Evolutionary conservation across 2,888 invertebrate genomes (phyloP).

Genomic region (Chymomyza amoena): DNA sequence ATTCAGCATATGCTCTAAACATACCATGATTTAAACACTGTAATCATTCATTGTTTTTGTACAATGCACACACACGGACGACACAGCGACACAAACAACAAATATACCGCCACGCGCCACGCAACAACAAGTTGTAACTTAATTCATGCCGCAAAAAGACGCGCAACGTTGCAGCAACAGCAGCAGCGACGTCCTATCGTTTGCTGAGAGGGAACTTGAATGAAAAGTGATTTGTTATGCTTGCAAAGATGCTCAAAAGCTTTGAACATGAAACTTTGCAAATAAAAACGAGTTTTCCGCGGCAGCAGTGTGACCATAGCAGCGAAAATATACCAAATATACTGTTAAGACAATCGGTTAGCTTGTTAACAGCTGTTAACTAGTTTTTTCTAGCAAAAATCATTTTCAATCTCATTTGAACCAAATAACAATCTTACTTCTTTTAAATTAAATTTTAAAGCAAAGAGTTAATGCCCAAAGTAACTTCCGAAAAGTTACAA

Average conservation of each 20-base stretch:
- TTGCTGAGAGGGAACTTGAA: background rate
- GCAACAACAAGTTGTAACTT: constrained; percentile 39
- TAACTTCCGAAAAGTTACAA: too few relatives aligned
- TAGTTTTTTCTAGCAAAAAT: too few relatives aligned
- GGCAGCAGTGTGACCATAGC: background rate
- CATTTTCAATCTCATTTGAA: too few relatives aligned
- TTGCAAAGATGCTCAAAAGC: background rate
- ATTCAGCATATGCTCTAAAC: constrained; percentile 44
- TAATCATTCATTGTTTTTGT: constrained; percentile 45
- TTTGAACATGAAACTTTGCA: background rate
- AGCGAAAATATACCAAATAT: background rate
- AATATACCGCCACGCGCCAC: constrained; percentile 41
- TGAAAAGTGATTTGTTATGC: background rate
- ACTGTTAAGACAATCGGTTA: too few relatives aligned
- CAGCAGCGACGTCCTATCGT: background rate
- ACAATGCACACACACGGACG: constrained; percentile 22
- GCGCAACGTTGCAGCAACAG: background rate
- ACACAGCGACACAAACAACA: background rate
- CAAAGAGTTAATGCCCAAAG: too few relatives aligned
- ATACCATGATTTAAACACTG: constrained; percentile 31
- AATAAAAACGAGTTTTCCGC: background rate
- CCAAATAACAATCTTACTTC: too few relatives aligned
- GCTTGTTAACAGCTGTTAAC: too few relatives aligned
- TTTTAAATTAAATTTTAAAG: too few relatives aligned
- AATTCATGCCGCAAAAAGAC: constrained; percentile 14